Evolutionary conservation across 2,797 vertebrate genomes (phyloP), one percentile per base, ranked within the genome.

Genomic region (Typhlichthys eigenmanni): DNA sequence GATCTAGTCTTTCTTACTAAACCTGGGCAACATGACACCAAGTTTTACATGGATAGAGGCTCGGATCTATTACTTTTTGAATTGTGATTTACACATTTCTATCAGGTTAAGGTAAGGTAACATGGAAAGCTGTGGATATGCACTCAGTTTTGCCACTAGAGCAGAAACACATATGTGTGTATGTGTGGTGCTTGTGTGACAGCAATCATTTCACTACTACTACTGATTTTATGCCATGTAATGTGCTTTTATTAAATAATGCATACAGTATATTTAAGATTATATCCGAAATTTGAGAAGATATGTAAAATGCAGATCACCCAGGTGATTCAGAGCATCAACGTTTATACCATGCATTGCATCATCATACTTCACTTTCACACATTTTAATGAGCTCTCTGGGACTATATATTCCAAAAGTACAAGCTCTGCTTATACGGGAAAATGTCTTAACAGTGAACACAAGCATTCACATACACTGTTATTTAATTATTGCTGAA

Each of bases 121-220:
- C 38, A 57, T 43, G 14, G 17, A 14, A 19, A 24, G 16, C 55
- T 47, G 14, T 58, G 13, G 8, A 56, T 34, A 34, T 55, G 53
- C 32, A 55, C 24, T 13, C 24, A 45, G 55, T 1, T n/a, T 48
- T n/a, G 13, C 12, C 13, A n/a, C 7, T 13, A 48, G 8, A 45
- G 38, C 55, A 57, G 55, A 53, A 6, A 53, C 51, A 17, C n/a
- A 10, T 13, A 19, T 14, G 24, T 24, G 24, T 13, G 48, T 5
- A 50, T 77, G 83, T 86, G 83, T 87, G 81, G 77, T 80, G 85
- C 80, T 78, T 85, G 76, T 82, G 78, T 87, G 87, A 82, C 79
- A 78, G 64, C 34, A 38, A 8, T 38, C 34, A 9, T 38, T 38
- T 38, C 34, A 38, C 1, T 9, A 38, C 34, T 38, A 38, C 6